These are phyloP conservation scores for Epizoanthus rinbou DNA, from an alignment of 92 coral and sea anemone genomes.

Conservation along the genomic window DNA sequence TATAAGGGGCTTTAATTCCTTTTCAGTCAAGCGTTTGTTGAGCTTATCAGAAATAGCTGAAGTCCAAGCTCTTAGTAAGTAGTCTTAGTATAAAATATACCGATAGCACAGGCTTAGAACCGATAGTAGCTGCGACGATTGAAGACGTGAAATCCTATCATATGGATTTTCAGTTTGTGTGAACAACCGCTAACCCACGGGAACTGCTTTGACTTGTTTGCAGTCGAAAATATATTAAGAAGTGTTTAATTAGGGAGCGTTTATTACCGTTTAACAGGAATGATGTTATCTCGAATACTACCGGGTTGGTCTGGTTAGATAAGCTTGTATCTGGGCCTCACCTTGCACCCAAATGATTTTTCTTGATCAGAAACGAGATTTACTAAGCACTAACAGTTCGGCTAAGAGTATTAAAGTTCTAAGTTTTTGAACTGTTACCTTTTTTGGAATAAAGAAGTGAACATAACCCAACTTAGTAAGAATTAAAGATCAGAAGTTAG, in stretches of 20 bases:
- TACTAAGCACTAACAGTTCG: background rate
- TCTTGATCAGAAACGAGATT: background rate
- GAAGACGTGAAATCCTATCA: background rate
- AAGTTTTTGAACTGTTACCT: background rate
- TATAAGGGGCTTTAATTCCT: constrained; percentile 18
- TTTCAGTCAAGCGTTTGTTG: constrained; percentile 35
- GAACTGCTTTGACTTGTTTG: background rate
- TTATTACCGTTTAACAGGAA: constrained; percentile 24
- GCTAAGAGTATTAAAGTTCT: background rate
- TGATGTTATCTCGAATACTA: constrained; percentile 21
- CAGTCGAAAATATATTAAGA: background rate
- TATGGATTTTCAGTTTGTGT: background rate
- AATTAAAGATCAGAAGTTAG: too few relatives aligned
- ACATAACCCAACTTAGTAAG: background rate
- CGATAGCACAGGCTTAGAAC: background rate
- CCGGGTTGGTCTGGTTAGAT: constrained; percentile 27
- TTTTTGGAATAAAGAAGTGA: constrained; percentile 34
- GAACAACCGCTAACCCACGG: too few relatives aligned
- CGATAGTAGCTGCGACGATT: background rate
- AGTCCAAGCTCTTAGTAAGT: constrained; percentile 1
- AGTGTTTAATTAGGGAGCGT: constrained; percentile 22
- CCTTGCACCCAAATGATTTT: too few relatives aligned
- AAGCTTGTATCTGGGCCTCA: constrained; percentile 1
- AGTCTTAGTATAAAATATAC: background rate
- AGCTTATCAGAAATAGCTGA: constrained; percentile 21